phyloP scores from a whole-genome alignment of 2,113 vertebrate species.

The Delphinapterus leucas region DNA sequence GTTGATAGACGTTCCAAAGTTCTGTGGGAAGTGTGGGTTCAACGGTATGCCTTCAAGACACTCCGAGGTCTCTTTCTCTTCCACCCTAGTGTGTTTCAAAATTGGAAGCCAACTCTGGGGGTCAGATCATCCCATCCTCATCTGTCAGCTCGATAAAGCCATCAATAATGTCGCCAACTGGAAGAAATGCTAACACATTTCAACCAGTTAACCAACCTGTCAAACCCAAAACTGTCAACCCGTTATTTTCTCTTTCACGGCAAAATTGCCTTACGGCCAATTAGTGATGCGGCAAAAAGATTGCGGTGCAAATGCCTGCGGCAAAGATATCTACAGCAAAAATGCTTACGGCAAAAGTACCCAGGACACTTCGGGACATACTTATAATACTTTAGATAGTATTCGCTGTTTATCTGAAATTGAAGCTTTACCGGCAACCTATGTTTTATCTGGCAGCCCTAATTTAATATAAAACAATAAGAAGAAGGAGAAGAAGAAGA shows the following conservation, averaged over 20 bases:
- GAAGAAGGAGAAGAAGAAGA: not conserved
- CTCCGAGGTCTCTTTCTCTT: not conserved
- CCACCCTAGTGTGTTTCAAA: not conserved
- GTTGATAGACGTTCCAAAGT: not conserved
- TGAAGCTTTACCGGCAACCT: not conserved
- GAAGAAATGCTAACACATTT: not conserved
- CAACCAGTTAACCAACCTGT: not conserved
- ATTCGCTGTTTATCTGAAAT: not conserved
- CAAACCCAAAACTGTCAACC: not conserved
- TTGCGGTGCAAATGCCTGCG: not conserved
- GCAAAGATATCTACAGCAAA: not conserved
- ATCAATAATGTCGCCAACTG: not conserved
- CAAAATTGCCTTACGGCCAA: not conserved
- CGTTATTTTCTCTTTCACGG: not conserved
- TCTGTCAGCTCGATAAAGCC: not conserved
- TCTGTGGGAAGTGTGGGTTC: not conserved
- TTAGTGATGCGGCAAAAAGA: not conserved
- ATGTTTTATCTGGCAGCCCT: not conserved
- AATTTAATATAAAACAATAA: not conserved
- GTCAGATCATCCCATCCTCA: not conserved
- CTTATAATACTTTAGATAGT: not conserved
- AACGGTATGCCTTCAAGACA: not conserved
- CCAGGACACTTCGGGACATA: not conserved
- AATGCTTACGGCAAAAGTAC: not conserved
- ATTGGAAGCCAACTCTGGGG: not conserved